Base-by-base conservation (phyloP, 2,797 vertebrate species). In the Halcyon badia region DNA sequence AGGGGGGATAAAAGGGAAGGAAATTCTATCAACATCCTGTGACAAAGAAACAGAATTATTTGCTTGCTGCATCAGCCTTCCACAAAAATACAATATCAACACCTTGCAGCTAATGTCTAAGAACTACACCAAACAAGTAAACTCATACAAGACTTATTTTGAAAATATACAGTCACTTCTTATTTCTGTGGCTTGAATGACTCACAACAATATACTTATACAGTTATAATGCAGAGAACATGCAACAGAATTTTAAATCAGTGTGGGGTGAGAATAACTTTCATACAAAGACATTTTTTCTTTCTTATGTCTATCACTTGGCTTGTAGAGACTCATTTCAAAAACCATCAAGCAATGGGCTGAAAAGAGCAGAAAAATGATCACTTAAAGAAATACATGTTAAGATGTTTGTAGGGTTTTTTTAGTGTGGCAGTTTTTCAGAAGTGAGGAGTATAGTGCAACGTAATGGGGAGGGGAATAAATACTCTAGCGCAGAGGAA, bases 351-450 rank as follows among this genome's bases (percentile, higher is more conserved):
- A 83, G n/a, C 42, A 83, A 68, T 20, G 11, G 56, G 83, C 15
- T 46, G 21, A 41, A 4, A 81, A 46, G 24, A 88, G 13, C 5
- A 54, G 13, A 87, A 35, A 87, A 86, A n/a, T 2, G 0, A n/a
- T 20, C 8, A 35, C 22, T 85, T 48, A 7, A 68, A 51, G 2
- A 62, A 80, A 44, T 31, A 30, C 4, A 65, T 1, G 3, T 84
- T 44, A 66, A 66, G 16, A 39, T 3, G 0, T 13, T 39, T 30
- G 2, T 31, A 87, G 37, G 3, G 0, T 42, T 42, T 2, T 60
- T 79, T 79, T 60, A 71, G 37, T 10, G 2, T 21, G 7, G 9
- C 18, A 44, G 24, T 51, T 76, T 78, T 64, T 41, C 64, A 57
- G 5, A 76, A 70, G 25, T 35, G 16, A 81, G 14, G 87, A 73